Evolutionary conservation across 64 coral and sea anemone species (phyloP), one percentile per base, ranked within the genome.

Genomic region (Stichodactyla mertensii): DNA sequence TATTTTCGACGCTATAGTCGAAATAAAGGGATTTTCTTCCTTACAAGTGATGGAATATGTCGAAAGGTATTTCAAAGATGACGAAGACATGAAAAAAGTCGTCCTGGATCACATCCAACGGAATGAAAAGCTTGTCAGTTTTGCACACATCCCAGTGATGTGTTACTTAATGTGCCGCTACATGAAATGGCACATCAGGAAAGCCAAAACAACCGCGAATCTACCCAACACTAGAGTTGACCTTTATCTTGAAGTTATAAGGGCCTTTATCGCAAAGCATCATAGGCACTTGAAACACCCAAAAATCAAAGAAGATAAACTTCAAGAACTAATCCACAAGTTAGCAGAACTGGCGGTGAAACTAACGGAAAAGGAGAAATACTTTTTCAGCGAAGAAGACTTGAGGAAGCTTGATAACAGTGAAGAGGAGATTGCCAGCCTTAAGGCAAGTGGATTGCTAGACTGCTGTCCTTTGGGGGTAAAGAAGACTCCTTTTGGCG

Each of bases 21-120:
- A 89, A 52, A 83, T 89, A 16, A 64, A 57, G 22, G 87, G 87
- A 18, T 89, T 89, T 89, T 89, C 87, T 70, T 8, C 19, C 19
- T 4, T 16, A 54, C 57, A 89, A 64, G 87, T 88, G 11, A 12
- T 52, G 28, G 59, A 80, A 20, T 89, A 54, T 61, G 64, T 83
- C 24, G 51, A 67, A 83, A 89, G 26, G 52, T 89, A 89, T 70
- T 83, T 88, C 55, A 69, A 23, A 13, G 13, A 88, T n/a, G 80
- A 88, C 20, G 77, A 88, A 62, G 10, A 4, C 12, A 24, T 88
- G 77, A 88, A 80, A 36, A 81, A 51, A 8, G 59, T 16, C 19
- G 87, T 80, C 11, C 71, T 78, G 15, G 77, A 79, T 23, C 87
- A 88, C 54, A 51, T 88, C 27, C 59, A 10, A 19, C 58, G 36